Conservation (phyloP, 1,140 invertebrate genomes). For the Himalopsyche phryganea region DNA sequence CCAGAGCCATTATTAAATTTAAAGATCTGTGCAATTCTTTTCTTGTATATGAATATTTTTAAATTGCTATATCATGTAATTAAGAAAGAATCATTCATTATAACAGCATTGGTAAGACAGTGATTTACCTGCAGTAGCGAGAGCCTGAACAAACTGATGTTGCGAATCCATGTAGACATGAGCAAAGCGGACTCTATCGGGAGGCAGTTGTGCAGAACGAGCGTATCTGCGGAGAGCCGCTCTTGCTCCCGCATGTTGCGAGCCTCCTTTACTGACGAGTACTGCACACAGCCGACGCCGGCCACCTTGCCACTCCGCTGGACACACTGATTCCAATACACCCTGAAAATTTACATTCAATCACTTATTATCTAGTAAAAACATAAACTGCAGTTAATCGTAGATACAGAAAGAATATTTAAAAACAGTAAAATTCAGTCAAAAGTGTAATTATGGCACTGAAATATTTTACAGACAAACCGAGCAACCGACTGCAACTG, state of each 20-base stretch:
- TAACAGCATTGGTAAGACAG: too few relatives aligned
- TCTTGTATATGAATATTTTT: too few relatives aligned
- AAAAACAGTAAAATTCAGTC: too few relatives aligned
- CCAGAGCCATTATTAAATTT: too few relatives aligned
- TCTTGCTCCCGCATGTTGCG: conserved; percentile 40
- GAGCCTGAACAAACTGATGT: conserved; percentile 72
- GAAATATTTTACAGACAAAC: too few relatives aligned
- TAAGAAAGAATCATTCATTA: too few relatives aligned
- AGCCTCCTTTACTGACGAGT: conserved; percentile 60
- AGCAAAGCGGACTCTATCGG: conserved; percentile 75
- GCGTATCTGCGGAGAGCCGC: conserved; percentile 67
- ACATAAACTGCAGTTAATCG: too few relatives aligned
- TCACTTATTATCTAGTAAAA: background rate
- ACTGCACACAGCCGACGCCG: conserved; percentile 86
- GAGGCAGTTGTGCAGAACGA: conserved; percentile 56
- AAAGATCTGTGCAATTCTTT: too few relatives aligned
- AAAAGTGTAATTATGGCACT: too few relatives aligned
- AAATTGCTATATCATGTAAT: too few relatives aligned
- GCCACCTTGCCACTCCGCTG: conserved; percentile 75
- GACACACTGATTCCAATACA: conserved; percentile 82
- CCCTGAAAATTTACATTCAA: conserved; percentile 48
- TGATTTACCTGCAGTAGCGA: conserved; percentile 63
- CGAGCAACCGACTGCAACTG: too few relatives aligned
- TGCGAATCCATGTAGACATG: conserved; percentile 86
- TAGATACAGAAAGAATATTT: too few relatives aligned